Evolutionary conservation across 2,888 invertebrate species (phyloP), one percentile per base, ranked within the genome.

Genomic region (Caenorhabditis macrosperma): DNA sequence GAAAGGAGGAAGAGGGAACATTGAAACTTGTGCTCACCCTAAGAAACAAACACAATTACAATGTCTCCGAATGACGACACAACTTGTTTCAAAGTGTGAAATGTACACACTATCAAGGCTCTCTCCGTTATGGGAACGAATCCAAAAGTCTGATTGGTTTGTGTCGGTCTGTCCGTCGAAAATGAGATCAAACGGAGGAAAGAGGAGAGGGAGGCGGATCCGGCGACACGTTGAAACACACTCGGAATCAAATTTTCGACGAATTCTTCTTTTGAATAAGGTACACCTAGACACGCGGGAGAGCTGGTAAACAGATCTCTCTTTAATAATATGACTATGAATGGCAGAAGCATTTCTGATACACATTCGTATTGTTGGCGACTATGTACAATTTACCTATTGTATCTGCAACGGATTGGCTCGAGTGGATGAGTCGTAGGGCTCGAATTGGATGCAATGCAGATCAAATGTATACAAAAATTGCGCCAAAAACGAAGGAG

Each of bases 381-480:
- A 33, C 6, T 33, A 9, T 33, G 33, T 33, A 33, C 33, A 33
- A 33, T 33, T 33, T 33, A 33, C 33, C 15, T 10, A 3, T 12
- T 38, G 38, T 5, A 38, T 38, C 12, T 38, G 38, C 12, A 38
- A 12, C 15, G 6, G 38, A 12, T 38, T 15, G 38, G 12, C 12
- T 38, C 2, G 5, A 38, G 38, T 12, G 38, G 38, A 9, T 10
- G 6, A 38, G 38, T 38, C 9, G 38, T 9, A 38, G n/a, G n/a
- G n/a, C n/a, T n/a, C n/a, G n/a, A n/a, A n/a, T n/a, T 7, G 15
- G 7, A 33, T 15, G 30, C 2, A 6, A 48, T 48, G 48, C 50
- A 63, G 63, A 66, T 54, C 52, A 54, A 24, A 38, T 64, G 20
- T 38, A 41, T 67, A 55, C 48, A 57, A 48, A 68, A 57, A 44